These are phyloP conservation scores for Exocentrus adspersus DNA, from an alignment of 2,888 invertebrate genomes.

Conservation along the genomic window DNA sequence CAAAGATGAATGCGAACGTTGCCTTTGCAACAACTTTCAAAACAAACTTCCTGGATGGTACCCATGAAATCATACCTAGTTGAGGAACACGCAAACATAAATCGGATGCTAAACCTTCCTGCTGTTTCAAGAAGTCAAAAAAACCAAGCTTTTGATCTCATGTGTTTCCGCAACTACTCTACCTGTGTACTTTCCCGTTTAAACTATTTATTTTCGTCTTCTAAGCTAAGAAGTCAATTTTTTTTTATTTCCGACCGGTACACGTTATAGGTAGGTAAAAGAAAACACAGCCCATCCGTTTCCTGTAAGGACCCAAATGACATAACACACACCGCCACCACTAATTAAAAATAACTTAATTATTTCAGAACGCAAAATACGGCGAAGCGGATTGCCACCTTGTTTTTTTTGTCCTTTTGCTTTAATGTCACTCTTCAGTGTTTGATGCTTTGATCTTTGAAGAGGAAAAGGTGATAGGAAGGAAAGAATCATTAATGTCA, in stretches of 20 bases:
- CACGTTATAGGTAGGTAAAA: neutral
- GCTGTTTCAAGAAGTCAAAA: too few relatives aligned
- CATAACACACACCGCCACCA: neutral
- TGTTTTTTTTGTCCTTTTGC: neutral
- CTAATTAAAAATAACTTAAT: conserved; percentile 14
- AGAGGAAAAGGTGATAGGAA: too few relatives aligned
- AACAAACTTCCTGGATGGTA: neutral
- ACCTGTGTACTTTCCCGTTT: too few relatives aligned
- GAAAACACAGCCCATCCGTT: conserved; percentile 10
- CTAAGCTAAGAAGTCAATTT: neutral
- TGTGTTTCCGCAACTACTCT: neutral
- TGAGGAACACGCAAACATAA: too few relatives aligned
- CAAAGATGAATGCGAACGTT: neutral
- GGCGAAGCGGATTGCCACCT: neutral
- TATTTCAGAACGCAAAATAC: conserved; percentile 5
- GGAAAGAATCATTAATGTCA: too few relatives aligned
- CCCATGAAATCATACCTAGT: too few relatives aligned
- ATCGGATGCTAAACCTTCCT: too few relatives aligned
- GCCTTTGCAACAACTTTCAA: neutral
- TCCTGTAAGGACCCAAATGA: conserved; percentile 10
- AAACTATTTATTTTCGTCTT: neutral
- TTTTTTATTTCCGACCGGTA: conserved; percentile 4
- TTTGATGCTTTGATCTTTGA: neutral
- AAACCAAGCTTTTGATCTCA: too few relatives aligned
- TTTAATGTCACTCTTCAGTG: neutral